Evolutionary conservation across 2,113 vertebrate species (phyloP), one percentile per base, ranked within the genome.

Genomic region (Corydoras maculifer): DNA sequence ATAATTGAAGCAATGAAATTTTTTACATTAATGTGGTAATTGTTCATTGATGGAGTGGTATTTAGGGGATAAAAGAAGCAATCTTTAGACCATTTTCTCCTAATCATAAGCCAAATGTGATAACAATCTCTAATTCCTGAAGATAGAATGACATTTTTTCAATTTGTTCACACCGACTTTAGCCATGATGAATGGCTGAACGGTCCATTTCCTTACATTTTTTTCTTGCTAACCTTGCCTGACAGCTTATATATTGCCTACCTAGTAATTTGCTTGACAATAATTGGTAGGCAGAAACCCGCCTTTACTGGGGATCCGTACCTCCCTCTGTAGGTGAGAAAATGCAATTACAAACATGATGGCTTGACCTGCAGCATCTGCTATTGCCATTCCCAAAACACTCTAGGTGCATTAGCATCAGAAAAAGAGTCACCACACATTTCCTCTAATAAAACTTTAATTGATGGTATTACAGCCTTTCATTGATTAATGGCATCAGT

Each of bases 291-390:
- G 91, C 87, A 89, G 92, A 94, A 90, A 89, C 88, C 93, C 88
- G 88, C 86, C 91, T 94, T 94, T 94, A 94, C 92, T 91, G 92
- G 94, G 91, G 91, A 92, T 93, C 91, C 93, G 93, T 92, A 95
- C 96, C 94, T 93, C 94, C 94, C 94, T 96, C 96, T 97, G 93
- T 97, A 96, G 94, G 96, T 94, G 92, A 95, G 91, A 91, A 92
- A 94, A 93, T 88, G 94, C 91, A 95, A 95, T 95, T 97, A 97
- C 94, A 43, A 43, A 43, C 35, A 82, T 72, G 84, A 91, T 93
- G 86, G 90, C 86, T 85, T 75, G 82, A 85, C 65, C 80, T 87
- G 87, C 92, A 89, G 81, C 92, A 93, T 91, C 92, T 93, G 93
- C 89, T 90, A 87, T 43, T 43, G 35, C 35, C 35, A 43, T 43